Evolutionary conservation across 2,113 vertebrate species (phyloP).

Genomic region (Galbula dea): DNA sequence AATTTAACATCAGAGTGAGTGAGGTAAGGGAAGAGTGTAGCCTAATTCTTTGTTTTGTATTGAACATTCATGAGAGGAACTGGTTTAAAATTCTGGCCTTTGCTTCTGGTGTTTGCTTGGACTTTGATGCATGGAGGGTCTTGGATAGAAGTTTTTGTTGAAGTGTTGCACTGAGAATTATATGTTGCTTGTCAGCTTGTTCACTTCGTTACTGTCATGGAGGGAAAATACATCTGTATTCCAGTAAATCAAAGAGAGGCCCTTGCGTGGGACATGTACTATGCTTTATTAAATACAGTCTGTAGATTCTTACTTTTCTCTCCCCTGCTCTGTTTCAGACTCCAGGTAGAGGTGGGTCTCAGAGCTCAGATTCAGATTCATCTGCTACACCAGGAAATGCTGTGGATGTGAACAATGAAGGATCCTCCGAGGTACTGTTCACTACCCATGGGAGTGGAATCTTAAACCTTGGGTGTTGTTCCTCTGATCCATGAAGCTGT

Average conservation of each 20-base stretch:
- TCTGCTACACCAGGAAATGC: conserved; percentile 78
- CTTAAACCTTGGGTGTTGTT: not conserved
- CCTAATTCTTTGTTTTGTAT: not conserved
- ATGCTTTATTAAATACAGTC: not conserved
- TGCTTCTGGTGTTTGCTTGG: not conserved
- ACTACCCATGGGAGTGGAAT: rapidly evolving
- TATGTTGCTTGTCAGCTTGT: not conserved
- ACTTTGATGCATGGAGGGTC: not conserved
- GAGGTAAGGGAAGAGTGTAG: not conserved
- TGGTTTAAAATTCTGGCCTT: not conserved
- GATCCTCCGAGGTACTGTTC: conserved; percentile 89
- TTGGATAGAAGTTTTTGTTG: not conserved
- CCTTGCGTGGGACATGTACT: not conserved
- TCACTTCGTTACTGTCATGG: not conserved
- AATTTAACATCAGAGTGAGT: not conserved
- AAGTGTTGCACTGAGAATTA: not conserved
- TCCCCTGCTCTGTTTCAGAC: conserved; percentile 76
- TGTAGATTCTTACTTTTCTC: not conserved
- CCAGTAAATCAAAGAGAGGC: not conserved
- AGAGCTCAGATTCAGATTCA: conserved; percentile 91
- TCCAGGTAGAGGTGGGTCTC: conserved; percentile 93
- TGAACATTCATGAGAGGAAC: not conserved
- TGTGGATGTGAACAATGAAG: conserved; percentile 86
- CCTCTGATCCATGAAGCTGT: not conserved
- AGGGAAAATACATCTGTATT: not conserved